Evolutionary conservation across 2,113 vertebrate species (phyloP).

Genomic region (Spea multiplicata): DNA sequence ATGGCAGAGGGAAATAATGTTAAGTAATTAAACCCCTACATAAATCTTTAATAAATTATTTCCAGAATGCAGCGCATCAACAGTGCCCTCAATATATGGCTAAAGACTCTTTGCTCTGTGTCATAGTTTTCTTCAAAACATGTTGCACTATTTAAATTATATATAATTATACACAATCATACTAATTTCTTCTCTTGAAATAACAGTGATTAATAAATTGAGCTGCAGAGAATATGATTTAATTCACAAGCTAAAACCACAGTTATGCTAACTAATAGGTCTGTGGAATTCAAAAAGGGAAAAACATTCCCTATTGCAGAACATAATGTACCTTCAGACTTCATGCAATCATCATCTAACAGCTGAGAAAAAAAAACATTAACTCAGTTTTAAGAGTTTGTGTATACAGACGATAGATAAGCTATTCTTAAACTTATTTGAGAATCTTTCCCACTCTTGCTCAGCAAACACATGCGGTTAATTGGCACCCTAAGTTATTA

Average conservation of each 20-base stretch:
- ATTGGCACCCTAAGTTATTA: too few relatives aligned
- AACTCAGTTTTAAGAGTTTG: too few relatives aligned
- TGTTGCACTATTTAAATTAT: conserved; percentile 17
- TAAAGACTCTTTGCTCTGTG: background rate
- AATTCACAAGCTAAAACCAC: background rate
- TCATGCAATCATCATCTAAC: background rate
- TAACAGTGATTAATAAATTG: conserved; percentile 14
- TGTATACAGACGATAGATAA: too few relatives aligned
- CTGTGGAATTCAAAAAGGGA: background rate
- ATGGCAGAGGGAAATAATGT: background rate
- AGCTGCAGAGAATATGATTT: conserved; percentile 2
- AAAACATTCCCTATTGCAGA: background rate
- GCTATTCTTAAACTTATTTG: too few relatives aligned
- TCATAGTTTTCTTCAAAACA: conserved; percentile 9
- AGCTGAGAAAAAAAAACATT: background rate
- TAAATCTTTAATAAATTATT: background rate
- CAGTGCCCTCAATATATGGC: background rate
- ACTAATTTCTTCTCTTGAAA: conserved; percentile 12
- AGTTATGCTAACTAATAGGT: conserved; percentile 1
- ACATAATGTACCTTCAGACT: background rate
- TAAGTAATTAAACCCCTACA: background rate
- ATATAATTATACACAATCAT: conserved; percentile 8
- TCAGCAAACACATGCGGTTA: too few relatives aligned
- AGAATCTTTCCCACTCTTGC: too few relatives aligned
- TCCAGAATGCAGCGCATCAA: background rate